phyloP scores from a whole-genome alignment of 1,140 invertebrate species.

The Camponotus pennsylvanicus region DNA sequence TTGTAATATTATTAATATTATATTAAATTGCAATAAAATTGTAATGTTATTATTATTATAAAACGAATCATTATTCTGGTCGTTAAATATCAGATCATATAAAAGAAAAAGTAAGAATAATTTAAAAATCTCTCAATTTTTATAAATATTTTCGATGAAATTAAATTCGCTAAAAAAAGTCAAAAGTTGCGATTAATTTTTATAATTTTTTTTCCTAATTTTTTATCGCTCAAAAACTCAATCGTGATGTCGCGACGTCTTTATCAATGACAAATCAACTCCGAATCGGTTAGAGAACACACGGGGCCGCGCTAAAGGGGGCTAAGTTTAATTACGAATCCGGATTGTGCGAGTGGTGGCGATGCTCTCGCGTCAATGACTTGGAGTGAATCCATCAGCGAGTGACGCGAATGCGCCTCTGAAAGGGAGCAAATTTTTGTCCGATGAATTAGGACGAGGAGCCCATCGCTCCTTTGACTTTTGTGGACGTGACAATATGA shows the following conservation, averaged over 20 bases:
- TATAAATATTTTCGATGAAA: too few relatives aligned
- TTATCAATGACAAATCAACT: conserved; percentile 28
- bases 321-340: conserved; percentile 56
- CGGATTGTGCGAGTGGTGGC: conserved; percentile 24
- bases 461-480: conserved; percentile 29
- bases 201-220: background rate
- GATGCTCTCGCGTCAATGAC: conserved; percentile 52
- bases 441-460: conserved; percentile 44
- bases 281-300: background rate
- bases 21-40: too few relatives aligned
- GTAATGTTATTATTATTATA: background rate
- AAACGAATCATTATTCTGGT: background rate
- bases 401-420: conserved; percentile 3
- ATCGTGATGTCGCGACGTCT: conserved; percentile 1
- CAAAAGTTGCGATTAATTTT: too few relatives aligned
- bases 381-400: conserved; percentile 53
- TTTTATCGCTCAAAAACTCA: background rate
- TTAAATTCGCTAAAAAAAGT: background rate
- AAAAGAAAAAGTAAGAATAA: background rate
- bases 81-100: too few relatives aligned
- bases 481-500: conserved; percentile 48
- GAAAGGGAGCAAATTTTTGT: conserved; percentile 55
- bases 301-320: background rate
- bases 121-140: background rate
- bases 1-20: too few relatives aligned